Evolutionary conservation across 2,888 invertebrate genomes (phyloP).

Genomic region (Lathronympha strigana): DNA sequence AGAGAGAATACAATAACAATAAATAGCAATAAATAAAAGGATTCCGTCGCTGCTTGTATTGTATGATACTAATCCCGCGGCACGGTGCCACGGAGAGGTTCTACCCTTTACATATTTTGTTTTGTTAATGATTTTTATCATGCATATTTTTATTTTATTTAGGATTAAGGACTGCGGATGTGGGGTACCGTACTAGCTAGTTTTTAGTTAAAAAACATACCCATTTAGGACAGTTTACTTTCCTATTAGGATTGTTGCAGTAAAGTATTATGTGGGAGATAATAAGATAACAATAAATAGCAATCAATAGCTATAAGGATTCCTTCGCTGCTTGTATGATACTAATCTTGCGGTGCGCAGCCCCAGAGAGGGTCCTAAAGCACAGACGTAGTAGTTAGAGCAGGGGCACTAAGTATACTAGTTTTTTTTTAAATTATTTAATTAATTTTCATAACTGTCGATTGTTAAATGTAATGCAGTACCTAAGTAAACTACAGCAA

Average conservation of each 20-base stretch:
- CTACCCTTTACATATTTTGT: constrained; percentile 31
- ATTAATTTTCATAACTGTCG: too few relatives aligned
- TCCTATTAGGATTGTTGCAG: background rate
- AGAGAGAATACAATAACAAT: constrained; percentile 83
- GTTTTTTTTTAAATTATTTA: too few relatives aligned
- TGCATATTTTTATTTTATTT: background rate
- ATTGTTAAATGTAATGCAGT: too few relatives aligned
- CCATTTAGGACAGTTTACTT: too few relatives aligned
- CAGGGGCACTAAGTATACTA: too few relatives aligned
- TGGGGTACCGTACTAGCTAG: background rate
- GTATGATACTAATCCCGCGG: constrained; percentile 81
- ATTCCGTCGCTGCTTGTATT: constrained; percentile 84
- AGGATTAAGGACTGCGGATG: background rate
- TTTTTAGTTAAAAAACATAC: too few relatives aligned
- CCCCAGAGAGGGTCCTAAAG: too few relatives aligned
- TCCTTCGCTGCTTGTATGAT: background rate
- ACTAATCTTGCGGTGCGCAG: too few relatives aligned
- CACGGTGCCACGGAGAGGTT: constrained; percentile 56
- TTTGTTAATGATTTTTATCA: background rate
- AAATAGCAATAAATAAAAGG: constrained; percentile 85
- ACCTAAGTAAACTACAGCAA: too few relatives aligned
- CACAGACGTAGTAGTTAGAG: too few relatives aligned
- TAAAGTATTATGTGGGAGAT: background rate
- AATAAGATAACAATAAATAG: background rate
- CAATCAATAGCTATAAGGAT: too few relatives aligned